Conservation (phyloP, 2,797 vertebrate genomes). For the Champsocephalus gunnari region DNA sequence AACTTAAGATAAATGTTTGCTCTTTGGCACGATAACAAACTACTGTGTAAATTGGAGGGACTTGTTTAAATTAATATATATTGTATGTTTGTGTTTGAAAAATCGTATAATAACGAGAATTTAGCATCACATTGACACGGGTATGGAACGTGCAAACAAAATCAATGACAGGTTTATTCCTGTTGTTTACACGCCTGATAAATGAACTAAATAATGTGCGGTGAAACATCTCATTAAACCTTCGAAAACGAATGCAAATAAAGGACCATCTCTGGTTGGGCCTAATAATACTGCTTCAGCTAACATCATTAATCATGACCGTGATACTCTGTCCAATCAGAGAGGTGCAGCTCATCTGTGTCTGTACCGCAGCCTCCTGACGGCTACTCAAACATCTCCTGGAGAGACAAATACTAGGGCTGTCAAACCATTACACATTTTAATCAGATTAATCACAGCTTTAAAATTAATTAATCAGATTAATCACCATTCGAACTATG, state of each 20-base stretch:
- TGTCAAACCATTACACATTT: too few relatives aligned
- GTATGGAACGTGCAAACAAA: neutral
- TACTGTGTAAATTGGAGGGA: too few relatives aligned
- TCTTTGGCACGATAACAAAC: too few relatives aligned
- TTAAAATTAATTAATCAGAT: too few relatives aligned
- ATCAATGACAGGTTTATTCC: constrained; percentile 1
- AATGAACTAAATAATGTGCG: neutral
- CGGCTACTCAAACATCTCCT: neutral
- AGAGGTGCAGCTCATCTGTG: neutral
- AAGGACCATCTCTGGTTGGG: neutral
- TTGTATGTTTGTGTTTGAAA: neutral
- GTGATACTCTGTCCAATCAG: constrained; percentile 9
- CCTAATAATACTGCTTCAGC: neutral
- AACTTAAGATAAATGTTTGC: too few relatives aligned
- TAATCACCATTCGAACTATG: too few relatives aligned
- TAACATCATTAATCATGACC: constrained; percentile 1
- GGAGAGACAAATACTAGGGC: too few relatives aligned
- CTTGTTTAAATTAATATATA: too few relatives aligned
- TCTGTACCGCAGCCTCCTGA: neutral
- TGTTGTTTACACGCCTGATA: neutral
- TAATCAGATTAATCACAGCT: too few relatives aligned
- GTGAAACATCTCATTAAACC: neutral
- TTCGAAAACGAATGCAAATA: constrained; percentile 19
- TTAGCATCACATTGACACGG: neutral
- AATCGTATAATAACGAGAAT: neutral